These are phyloP conservation scores for Psix sp. DNA, from an alignment of 1,140 invertebrate species.

Conservation along the genomic window DNA sequence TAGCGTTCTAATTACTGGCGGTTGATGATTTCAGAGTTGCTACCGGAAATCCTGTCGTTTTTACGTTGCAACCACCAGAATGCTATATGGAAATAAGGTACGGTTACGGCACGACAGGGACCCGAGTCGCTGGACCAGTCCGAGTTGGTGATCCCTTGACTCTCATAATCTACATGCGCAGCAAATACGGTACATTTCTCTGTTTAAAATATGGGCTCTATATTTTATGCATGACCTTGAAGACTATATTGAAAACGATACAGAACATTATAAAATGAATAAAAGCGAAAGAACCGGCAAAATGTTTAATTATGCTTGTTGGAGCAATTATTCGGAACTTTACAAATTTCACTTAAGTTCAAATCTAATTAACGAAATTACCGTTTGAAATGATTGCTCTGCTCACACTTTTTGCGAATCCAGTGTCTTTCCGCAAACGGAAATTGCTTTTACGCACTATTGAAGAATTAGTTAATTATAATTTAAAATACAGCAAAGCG, in stretches of 20 bases:
- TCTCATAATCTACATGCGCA: constrained; percentile 95
- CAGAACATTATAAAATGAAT: constrained; percentile 5
- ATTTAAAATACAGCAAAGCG: too few relatives aligned
- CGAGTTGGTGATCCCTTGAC: constrained; percentile 94
- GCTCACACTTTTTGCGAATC: too few relatives aligned
- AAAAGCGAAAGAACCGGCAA: constrained; percentile 3
- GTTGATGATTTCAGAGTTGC: constrained; percentile 83
- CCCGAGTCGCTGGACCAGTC: constrained; percentile 90
- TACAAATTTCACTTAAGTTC: background rate
- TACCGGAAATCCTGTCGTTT: constrained; percentile 95
- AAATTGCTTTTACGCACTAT: too few relatives aligned
- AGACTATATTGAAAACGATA: constrained; percentile 15
- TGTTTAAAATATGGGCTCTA: constrained; percentile 18
- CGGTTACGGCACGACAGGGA: constrained; percentile 90
- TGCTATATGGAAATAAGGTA: constrained; percentile 97
- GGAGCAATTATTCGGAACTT: constrained; percentile 2
- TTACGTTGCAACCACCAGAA: constrained; percentile 93
- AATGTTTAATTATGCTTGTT: constrained; percentile 6
- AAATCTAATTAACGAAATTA: too few relatives aligned
- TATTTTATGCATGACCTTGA: constrained; percentile 35
- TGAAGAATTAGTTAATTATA: too few relatives aligned
- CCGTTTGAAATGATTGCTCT: too few relatives aligned
- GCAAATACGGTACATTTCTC: constrained; percentile 86
- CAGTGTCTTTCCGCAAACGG: too few relatives aligned
- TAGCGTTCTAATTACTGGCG: constrained; percentile 43